Evolutionary conservation across 2,797 vertebrate genomes (phyloP).

Genomic region (Pangasius macronema): DNA sequence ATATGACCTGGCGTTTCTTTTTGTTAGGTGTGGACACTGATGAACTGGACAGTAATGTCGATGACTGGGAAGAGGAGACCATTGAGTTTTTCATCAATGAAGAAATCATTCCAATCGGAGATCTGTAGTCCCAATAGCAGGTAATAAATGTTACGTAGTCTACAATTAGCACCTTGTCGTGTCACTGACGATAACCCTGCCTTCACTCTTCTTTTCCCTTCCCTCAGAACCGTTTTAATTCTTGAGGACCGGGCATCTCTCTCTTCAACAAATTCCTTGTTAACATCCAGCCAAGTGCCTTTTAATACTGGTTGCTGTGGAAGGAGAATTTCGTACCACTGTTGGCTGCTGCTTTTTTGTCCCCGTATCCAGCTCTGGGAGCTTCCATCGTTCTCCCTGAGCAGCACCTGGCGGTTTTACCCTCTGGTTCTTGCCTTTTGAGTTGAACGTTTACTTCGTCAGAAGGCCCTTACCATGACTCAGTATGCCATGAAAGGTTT

Average conservation of each 20-base stretch:
- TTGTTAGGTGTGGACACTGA: constrained; percentile 89
- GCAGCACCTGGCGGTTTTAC: constrained; percentile 42
- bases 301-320: constrained; percentile 71
- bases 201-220: constrained; percentile 40
- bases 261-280: constrained; percentile 63
- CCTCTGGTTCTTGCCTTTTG: constrained; percentile 44
- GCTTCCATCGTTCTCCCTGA: constrained; percentile 34
- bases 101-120: constrained; percentile 94
- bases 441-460: constrained; percentile 51
- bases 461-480: constrained; percentile 53
- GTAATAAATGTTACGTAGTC: constrained; percentile 63
- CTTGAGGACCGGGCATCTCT: constrained; percentile 60
- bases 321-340: constrained; percentile 63
- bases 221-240: constrained; percentile 52
- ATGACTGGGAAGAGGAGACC: constrained; percentile 99
- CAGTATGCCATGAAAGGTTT: constrained; percentile 64
- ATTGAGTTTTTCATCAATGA: constrained; percentile 99
- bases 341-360: constrained; percentile 51
- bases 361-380: constrained; percentile 62
- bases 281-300: constrained; percentile 80
- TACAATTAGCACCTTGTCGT: constrained; percentile 52
- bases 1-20: background rate
- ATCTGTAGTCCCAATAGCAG: constrained; percentile 85
- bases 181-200: constrained; percentile 52
- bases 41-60: constrained; percentile 95